Conservation (phyloP, 2,113 vertebrate genomes). For the Clarias magur region DNA sequence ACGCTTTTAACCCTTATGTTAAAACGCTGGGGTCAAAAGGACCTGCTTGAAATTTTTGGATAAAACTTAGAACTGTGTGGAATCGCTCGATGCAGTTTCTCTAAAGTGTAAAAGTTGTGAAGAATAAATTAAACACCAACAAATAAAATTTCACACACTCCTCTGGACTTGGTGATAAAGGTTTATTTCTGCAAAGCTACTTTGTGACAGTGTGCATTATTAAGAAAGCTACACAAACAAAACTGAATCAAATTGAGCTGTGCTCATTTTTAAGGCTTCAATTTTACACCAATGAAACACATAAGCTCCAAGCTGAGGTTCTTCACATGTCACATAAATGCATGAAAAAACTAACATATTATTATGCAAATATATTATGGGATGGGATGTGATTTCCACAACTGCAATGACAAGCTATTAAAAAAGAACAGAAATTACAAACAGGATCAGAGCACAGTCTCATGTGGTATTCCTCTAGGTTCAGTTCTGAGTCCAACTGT, state of each 20-base stretch:
- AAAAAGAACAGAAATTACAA: background rate
- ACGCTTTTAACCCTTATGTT: conserved; percentile 35
- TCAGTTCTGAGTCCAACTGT: background rate
- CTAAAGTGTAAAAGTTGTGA: background rate
- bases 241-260: background rate
- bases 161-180: background rate
- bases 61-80: background rate
- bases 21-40: conserved; percentile 13
- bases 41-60: conserved; percentile 1
- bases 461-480: background rate
- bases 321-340: background rate
- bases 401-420: background rate
- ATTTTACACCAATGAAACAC: background rate
- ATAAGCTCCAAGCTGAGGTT: background rate
- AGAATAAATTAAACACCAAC: background rate
- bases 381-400: background rate
- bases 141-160: background rate
- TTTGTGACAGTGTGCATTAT: no score
- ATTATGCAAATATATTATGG: background rate
- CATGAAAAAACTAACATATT: no score
- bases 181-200: no score
- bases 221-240: no score
- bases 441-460: background rate
- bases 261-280: background rate
- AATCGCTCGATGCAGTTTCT: background rate